Base-by-base conservation (phyloP, 2,888 invertebrate species). In the Aporophyla nigra region DNA sequence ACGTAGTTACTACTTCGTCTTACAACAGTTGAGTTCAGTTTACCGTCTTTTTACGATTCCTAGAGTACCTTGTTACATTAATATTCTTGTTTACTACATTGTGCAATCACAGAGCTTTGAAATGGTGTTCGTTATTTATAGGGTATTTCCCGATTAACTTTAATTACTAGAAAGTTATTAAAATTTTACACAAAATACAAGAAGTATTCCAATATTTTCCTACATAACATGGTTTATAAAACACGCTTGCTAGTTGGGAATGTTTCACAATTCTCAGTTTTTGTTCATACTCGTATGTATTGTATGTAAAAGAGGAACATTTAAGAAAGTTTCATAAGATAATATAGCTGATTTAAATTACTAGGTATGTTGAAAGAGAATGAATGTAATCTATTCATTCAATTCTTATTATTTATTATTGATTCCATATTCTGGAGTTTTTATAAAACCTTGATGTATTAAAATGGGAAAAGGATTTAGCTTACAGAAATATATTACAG, bases 31-130 rank as follows among this genome's bases (percentile, higher is more conserved):
- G 46, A 54, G 66, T 24, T 58, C 9, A 33, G n/a, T 84, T 80
- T 59, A 80, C 49, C 46, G 51, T 71, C 74, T 74, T 85, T 85
- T 85, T 81, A 74, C 24, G 70, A 61, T 69, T 67, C 46, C 5
- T 71, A 63, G 53, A 73, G 27, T 58, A 75, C 19, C 5, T 40
- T 46, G 33, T 63, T 40, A 59, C 24, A 46, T 53, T 33, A 16
- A 21, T 54, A 80, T 68, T 68, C 49, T 40, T 43, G 33, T 63
- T 65, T 27, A 40, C 56, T 53, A 59, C 71, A 51, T 61, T 56
- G 63, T 69, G 54, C 24, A 27, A 21, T 21, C 33, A 46, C 16
- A 1, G n/a, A 54, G 51, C 46, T 33, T 61, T 40, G 24, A 46
- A 59, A 74, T 53, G 1, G 0, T 53, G 7, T 81, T 73, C 16